These are phyloP conservation scores for Ceratitis capitata DNA, from an alignment of 1,140 invertebrate genomes.

Conservation along the genomic window DNA sequence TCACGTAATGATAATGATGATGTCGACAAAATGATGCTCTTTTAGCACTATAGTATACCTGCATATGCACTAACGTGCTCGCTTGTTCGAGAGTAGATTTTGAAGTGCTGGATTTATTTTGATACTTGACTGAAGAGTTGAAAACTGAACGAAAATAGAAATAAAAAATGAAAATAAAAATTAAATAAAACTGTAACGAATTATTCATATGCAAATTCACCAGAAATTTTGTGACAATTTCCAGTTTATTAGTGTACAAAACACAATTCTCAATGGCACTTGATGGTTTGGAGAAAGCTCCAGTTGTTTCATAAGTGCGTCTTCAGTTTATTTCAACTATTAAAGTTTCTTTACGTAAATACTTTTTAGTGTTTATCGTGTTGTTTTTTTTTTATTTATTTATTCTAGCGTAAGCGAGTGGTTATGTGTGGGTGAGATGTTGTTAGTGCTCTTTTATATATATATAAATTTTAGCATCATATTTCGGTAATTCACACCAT, in stretches of 20 bases:
- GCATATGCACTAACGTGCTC: background rate
- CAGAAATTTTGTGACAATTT: background rate
- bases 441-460: too few relatives aligned
- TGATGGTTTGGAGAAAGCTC: background rate
- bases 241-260: background rate
- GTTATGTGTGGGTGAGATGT: too few relatives aligned
- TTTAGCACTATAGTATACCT: background rate
- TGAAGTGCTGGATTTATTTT: background rate
- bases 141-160: background rate
- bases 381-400: too few relatives aligned
- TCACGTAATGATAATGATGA: slow-evolving; percentile 8
- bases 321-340: background rate
- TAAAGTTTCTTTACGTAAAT: slow-evolving; percentile 1
- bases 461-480: too few relatives aligned
- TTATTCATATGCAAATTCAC: background rate
- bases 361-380: too few relatives aligned
- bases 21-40: background rate
- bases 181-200: background rate
- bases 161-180: background rate
- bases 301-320: background rate
- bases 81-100: background rate
- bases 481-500: too few relatives aligned
- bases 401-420: too few relatives aligned
- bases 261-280: background rate
- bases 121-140: background rate